A percentile compares a stretch with the other conserved stretches of the same genome.
These are phyloP conservation scores for Schizothorax lantsangensis DNA, from an alignment of 2,797 vertebrate species.

Conservation along the genomic window DNA sequence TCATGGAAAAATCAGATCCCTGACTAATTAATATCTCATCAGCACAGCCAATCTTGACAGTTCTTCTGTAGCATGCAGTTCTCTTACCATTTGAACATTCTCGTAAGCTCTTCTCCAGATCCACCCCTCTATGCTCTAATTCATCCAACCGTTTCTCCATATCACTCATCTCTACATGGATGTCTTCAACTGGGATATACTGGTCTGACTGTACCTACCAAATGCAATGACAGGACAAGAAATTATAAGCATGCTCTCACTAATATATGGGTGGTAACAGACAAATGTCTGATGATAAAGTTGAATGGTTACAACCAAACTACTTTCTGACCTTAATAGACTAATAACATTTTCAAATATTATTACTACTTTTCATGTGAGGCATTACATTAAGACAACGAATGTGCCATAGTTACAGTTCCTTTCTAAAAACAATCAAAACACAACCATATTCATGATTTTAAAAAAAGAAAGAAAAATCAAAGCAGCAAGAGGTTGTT, in stretches of 20 bases:
- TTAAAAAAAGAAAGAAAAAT: neutral
- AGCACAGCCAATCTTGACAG: neutral
- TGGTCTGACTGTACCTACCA: conserved; percentile 95
- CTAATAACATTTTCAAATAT: neutral
- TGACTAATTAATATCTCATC: neutral
- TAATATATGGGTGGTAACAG: neutral
- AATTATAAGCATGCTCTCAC: neutral
- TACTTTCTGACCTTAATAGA: neutral
- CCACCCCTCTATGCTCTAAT: conserved; percentile 91
- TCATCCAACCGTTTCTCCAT: conserved; percentile 93
- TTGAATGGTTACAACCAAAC: neutral
- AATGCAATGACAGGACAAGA: neutral
- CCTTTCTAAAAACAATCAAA: neutral
- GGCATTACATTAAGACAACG: neutral
- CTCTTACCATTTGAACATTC: conserved; percentile 83
- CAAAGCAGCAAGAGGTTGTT: neutral
- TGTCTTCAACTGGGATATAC: conserved; percentile 94
- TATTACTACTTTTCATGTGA: neutral
- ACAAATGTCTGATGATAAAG: neutral
- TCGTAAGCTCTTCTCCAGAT: conserved; percentile 91
- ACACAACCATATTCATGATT: neutral
- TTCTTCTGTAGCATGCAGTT: neutral
- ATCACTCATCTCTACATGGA: conserved; percentile 91
- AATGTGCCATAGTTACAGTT: neutral
- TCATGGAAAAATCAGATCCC: neutral